Conservation (phyloP, 2,113 vertebrate species). For the Anser cygnoides region DNA sequence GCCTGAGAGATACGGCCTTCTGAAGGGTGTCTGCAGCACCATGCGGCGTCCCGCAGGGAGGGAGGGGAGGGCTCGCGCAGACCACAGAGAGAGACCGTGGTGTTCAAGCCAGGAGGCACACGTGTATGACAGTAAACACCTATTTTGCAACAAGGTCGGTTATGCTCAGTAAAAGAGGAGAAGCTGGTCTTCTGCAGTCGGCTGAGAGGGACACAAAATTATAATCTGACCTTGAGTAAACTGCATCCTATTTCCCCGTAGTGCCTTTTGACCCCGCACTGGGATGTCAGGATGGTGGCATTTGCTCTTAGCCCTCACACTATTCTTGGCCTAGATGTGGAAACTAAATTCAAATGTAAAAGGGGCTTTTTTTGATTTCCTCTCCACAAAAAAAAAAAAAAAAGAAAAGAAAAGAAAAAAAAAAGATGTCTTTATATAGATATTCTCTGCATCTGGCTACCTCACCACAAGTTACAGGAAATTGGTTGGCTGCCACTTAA, state of each 20-base stretch:
- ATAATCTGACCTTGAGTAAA: background rate
- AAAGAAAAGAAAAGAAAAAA: background rate
- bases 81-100: rapidly evolving
- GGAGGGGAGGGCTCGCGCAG: rapidly evolving
- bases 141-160: rapidly evolving
- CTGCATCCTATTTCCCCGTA: background rate
- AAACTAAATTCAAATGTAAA: conserved; percentile 1
- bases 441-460: conserved; percentile 41
- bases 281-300: background rate
- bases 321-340: background rate
- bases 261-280: background rate
- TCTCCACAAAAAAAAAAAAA: background rate
- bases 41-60: background rate
- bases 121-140: rapidly evolving
- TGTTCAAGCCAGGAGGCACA: background rate
- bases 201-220: background rate
- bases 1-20: background rate
- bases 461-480: conserved; percentile 59
- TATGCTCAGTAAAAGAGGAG: background rate
- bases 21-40: background rate
- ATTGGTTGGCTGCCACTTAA: conserved; percentile 49
- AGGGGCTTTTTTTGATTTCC: background rate
- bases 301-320: background rate
- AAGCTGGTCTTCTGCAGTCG: background rate
- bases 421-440: conserved; percentile 22